Base-by-base conservation (phyloP, 2,113 vertebrate genomes). In the Misgurnus anguillicaudatus region DNA sequence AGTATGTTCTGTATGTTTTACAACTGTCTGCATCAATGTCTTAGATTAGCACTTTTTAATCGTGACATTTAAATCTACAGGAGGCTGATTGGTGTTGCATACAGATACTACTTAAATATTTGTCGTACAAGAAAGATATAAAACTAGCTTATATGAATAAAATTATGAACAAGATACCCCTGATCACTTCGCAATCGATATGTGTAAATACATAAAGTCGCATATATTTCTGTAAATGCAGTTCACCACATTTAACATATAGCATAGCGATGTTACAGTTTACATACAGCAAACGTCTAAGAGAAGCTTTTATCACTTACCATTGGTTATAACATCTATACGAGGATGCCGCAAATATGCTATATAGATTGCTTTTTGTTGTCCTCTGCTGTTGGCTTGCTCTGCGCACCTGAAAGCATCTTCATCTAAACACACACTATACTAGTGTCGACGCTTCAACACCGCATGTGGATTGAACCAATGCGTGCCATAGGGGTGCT, bases 391-490 rank as follows among this genome's bases (percentile, higher is more conserved):
- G 53, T 19, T 57, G n/a, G 17, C 53, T 19, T 61, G 73, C 45
- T 64, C 45, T 75, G 57, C 58, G 42, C 45, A 53, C 61, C 61
- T 64, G 24, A 64, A 53, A 9, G 4, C 41, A 11, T 39, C 73
- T 64, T 63, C 73, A 64, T 75, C 73, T 39, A 51, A 63, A 53
- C 61, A 51, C 61, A 51, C 73, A 13, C 61, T n/a, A 62, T 10
- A 76, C 73, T 64, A 48, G 8, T 62, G 58, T 36, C 73, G 10
- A 53, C 45, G 61, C 73, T 64, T 51, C 45, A 64, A 19, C 61
- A 64, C 24, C 45, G 73, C 73, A 51, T 76, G 61, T 64, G 73
- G 73, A 53, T 39, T 64, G 24, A 64, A 76, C 73, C 73, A 76
- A 53, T 60, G 24, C 64, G 42, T 53, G 60, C 24, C 10, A 61